Base-by-base conservation (phyloP, 1,140 invertebrate species). In the Megalonaias nervosa region DNA sequence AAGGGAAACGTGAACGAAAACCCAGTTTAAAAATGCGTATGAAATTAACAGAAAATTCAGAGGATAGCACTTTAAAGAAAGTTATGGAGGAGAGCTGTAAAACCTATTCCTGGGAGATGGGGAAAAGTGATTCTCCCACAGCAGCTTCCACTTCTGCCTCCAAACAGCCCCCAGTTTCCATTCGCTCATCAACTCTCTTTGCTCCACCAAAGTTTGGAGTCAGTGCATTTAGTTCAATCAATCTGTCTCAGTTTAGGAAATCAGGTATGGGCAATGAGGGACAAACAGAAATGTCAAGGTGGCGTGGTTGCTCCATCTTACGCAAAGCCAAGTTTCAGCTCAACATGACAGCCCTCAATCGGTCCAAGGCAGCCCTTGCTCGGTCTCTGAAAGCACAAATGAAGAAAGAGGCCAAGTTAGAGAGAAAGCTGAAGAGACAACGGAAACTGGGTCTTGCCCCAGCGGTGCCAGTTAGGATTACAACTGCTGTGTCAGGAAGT, bases 1-100 rank as follows among this genome's bases (percentile, higher is more conserved):
- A 89, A 79, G 89, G 90, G 21, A 91, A 91, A 71, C 76, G 90
- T 38, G 82, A 85, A 17, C 85, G 89, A 72, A 90, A 90, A 76
- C 89, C 90, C 15, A 89, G 88, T 75, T 82, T 87, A 16, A 89
- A 88, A 56, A 72, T 90, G 69, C 74, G 86, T 60, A 70, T 86
- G 64, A 85, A 87, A 71, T 60, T 86, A 57, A 77, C 82, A 9
- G 86, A 88, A 60, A 81, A 78, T 64, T 38, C 71, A 13, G 74
- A 75, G 38, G 38, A 48, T 48, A 48, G 11, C 11, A 48, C 38
- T 48, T 48, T 48, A 6, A 48, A 48, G 38, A 48, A 48, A 48
- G 38, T 48, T 48, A 48, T 48, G 4, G 38, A 48, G 38, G 38
- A 48, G 9, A 48, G 38, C 38, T 48, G 38, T 48, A 48, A 48